phyloP scores from a whole-genome alignment of 2,888 invertebrate species.

The Oscheius myriophilus region DNA sequence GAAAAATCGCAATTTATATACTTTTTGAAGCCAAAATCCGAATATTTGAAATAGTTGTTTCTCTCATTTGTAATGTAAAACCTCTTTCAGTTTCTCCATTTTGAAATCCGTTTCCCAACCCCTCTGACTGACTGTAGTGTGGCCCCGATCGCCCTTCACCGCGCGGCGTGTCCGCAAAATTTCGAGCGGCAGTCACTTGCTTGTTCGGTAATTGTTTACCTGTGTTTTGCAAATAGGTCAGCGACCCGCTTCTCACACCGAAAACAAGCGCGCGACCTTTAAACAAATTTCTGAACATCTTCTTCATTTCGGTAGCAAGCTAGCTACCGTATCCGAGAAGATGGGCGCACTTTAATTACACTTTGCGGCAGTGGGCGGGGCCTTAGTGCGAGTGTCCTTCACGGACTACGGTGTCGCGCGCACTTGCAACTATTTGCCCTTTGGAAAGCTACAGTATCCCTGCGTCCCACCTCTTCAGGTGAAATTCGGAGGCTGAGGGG shows the following conservation, averaged over 20 bases:
- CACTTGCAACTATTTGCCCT: constrained; percentile 29
- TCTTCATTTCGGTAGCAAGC: not conserved
- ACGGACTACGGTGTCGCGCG: constrained; percentile 18
- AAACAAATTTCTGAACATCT: not conserved
- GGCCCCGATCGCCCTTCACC: not conserved
- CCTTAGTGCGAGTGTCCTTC: constrained; percentile 25
- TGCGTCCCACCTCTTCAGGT: not conserved
- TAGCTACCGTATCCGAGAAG: no score
- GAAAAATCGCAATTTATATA: no score
- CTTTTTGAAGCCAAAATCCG: no score
- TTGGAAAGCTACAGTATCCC: constrained; percentile 10
- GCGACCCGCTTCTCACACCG: not conserved
- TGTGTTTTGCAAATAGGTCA: constrained; percentile 8
- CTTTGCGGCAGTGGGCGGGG: constrained; percentile 6
- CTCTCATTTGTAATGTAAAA: no score
- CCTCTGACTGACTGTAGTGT: no score
- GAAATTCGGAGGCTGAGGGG: not conserved
- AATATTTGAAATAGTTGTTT: no score
- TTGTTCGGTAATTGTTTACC: constrained; percentile 22
- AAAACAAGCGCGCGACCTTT: not conserved
- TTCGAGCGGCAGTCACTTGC: not conserved
- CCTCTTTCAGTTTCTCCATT: no score
- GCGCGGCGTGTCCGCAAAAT: not conserved
- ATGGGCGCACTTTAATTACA: not conserved
- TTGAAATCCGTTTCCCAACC: no score